phyloP scores from a whole-genome alignment of 2,113 vertebrate species.

The Drymodes brunneopygia region DNA sequence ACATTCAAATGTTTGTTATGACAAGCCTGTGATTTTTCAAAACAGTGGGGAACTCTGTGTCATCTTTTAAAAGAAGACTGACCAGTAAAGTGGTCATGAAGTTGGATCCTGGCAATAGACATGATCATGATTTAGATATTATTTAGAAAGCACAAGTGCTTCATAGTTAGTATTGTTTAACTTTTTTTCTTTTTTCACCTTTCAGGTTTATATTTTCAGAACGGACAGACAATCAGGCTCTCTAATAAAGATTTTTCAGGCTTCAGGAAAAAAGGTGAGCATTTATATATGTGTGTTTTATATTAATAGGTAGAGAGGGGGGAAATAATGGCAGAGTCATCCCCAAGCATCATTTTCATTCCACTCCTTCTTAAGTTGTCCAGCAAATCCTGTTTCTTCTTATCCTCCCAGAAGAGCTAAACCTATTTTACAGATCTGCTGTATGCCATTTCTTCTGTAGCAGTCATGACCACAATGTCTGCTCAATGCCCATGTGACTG shows the following conservation, averaged over 20 bases:
- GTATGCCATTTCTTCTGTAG: not conserved
- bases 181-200: not conserved
- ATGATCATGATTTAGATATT: not conserved
- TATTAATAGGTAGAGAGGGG: not conserved
- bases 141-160: not conserved
- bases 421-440: not conserved
- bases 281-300: not conserved
- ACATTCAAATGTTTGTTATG: not conserved
- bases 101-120: not conserved
- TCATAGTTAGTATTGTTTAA: not conserved
- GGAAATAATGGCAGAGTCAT: not conserved
- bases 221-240: conserved; percentile 81
- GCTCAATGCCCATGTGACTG: not conserved
- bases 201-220: conserved; percentile 95
- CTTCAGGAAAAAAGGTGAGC: conserved; percentile 94
- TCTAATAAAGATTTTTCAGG: conserved; percentile 91
- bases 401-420: not conserved
- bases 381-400: not conserved
- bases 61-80: not conserved
- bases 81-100: not conserved
- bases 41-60: not conserved
- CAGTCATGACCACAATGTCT: not conserved
- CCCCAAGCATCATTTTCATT: not conserved
- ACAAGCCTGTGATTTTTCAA: not conserved
- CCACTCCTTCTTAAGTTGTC: not conserved